Evolutionary conservation across 2,797 vertebrate genomes (phyloP).

Genomic region (Leucoraja ocellata): DNA sequence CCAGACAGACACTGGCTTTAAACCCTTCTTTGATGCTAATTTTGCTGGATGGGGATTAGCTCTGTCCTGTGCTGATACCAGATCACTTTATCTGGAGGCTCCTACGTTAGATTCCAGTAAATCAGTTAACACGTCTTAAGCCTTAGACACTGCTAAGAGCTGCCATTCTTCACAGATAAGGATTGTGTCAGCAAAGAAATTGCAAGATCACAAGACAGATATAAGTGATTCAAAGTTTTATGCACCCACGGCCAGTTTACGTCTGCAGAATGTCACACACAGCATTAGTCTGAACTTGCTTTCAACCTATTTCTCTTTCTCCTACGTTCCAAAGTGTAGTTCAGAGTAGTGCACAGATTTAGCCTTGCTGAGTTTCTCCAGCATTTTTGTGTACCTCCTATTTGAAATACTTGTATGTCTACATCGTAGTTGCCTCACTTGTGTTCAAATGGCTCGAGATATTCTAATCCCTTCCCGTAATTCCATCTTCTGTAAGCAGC

Average conservation of each 20-base stretch:
- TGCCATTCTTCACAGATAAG: neutral
- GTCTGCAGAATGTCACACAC: neutral
- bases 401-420: neutral
- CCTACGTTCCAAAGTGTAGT: neutral
- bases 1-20: neutral
- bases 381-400: too few relatives aligned
- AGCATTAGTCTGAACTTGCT: neutral
- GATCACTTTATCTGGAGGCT: neutral
- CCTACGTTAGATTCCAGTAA: constrained; percentile 7
- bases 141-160: neutral
- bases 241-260: too few relatives aligned
- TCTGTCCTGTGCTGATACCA: neutral
- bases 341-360: neutral
- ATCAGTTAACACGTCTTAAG: constrained; percentile 8
- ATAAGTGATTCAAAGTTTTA: neutral
- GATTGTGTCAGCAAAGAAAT: neutral
- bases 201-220: constrained; percentile 2
- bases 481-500: neutral
- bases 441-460: neutral
- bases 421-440: neutral
- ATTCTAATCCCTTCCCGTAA: neutral
- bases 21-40: neutral
- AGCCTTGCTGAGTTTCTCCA: neutral
- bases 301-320: neutral
- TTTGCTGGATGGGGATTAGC: neutral